Evolutionary conservation across 2,113 vertebrate genomes (phyloP).

Genomic region (Laterallus jamaicensis): DNA sequence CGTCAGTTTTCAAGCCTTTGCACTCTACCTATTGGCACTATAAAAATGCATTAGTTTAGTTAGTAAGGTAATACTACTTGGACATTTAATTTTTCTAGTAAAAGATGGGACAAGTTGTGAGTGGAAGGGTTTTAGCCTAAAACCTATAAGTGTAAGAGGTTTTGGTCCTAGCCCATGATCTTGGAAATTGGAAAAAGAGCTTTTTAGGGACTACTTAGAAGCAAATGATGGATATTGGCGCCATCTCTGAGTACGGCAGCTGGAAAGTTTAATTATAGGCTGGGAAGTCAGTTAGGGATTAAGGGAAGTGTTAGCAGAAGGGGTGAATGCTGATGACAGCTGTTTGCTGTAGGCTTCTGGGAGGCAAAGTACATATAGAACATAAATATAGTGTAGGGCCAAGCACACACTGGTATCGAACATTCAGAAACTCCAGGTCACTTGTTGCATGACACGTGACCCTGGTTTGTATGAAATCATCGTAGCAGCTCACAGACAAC

Average conservation of each 20-base stretch:
- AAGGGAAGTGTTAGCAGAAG: slow-evolving; percentile 69
- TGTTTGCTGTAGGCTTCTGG: slow-evolving; percentile 67
- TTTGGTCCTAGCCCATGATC: neutral
- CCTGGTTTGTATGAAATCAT: neutral
- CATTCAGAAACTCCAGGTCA: neutral
- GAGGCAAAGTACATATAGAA: slow-evolving; percentile 28
- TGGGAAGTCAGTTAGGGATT: slow-evolving; percentile 74
- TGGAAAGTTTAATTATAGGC: slow-evolving; percentile 81
- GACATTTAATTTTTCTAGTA: neutral
- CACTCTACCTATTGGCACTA: neutral
- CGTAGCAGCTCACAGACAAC: neutral
- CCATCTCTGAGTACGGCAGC: slow-evolving; percentile 61
- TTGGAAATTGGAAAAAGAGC: slow-evolving; percentile 10
- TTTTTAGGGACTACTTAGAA: slow-evolving; percentile 28
- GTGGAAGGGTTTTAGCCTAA: neutral
- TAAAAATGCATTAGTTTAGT: neutral
- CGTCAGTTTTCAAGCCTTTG: neutral
- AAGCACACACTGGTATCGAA: slow-evolving; percentile 19
- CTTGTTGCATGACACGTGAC: neutral
- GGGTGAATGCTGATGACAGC: slow-evolving; percentile 72
- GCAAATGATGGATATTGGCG: slow-evolving; percentile 8
- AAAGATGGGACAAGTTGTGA: neutral
- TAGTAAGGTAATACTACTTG: neutral
- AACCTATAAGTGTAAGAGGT: neutral
- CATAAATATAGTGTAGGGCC: slow-evolving; percentile 32